Base-by-base conservation (phyloP, 2,113 vertebrate species). In the Dicentrarchus labrax region DNA sequence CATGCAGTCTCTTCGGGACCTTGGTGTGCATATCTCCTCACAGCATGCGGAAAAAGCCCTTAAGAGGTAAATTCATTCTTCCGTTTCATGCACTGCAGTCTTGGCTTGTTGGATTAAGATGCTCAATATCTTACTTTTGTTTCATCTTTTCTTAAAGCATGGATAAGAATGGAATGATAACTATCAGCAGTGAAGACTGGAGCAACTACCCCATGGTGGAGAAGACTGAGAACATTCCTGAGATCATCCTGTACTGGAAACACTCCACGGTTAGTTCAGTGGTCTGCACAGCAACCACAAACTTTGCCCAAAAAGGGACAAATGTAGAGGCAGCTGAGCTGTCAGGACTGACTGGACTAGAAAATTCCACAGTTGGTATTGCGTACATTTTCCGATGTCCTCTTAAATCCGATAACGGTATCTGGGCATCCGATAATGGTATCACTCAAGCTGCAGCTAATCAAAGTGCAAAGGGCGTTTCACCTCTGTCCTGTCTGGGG, bases 201-300 rank as follows among this genome's bases (percentile, higher is more conserved):
- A 93, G 98, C 76, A 97, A 97, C 84, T 97, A 97, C 84, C 95
- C 97, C 70, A 91, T 96, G 22, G 86, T 96, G 86, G 97, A 98
- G 64, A 96, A 97, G 0, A 95, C 96, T 0, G 98, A 98, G 54
- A 97, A 96, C 94, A 96, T 99, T 89, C 98, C 98, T 0, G 98
- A 99, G 95, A 99, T 99, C 95, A 99, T 99, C 89, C 95, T 99
- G 0, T 99, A 99, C 95, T 99, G 98, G 98, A 99, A 99, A 90
- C 98, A 97, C 91, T 99, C 98, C 57, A 99, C 98, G 92, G 98
- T 99, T 85, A 94, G 96, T 90, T 38, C 7, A 24, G 2, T 11
- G 1, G 0, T 10, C 13, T 19, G 45, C 13, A 24, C 24, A 1
- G 16, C 48, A 73, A 78, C 24, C 78, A 39, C 60, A 36, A 1